Base-by-base conservation (phyloP, 1,140 invertebrate species). In the Pararge aegeria region DNA sequence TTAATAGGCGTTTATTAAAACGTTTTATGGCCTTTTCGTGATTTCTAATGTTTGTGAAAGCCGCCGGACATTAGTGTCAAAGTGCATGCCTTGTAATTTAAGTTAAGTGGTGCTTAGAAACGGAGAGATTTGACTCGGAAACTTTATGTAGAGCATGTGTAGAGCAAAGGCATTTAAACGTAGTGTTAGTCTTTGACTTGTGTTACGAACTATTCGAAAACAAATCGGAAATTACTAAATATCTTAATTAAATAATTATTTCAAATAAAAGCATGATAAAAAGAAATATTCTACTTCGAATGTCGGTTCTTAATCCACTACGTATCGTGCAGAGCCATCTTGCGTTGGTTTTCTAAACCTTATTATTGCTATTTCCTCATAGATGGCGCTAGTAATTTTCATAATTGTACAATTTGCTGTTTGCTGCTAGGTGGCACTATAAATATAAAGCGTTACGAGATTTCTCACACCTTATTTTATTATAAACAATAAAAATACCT, bases 21-120 rank as follows among this genome's bases (percentile, higher is more conserved):
- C 64, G 55, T 70, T 78, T 73, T 73, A 75, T 75, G 67, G 66
- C 65, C 34, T 64, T 55, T 63, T 78, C 72, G 75, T 73, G 73
- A 66, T 73, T 66, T 68, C 51, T 60, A 64, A 65, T 72, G 69
- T 72, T 63, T 71, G 61, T 57, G 69, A 59, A 55, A 64, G 61
- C 55, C 42, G 55, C 37, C 57, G 42, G 48, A 63, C 52, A 68
- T 63, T 63, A 63, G 63, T 62, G 65, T 63, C 66, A 68, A 70
- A 70, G 70, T 70, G 65, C 68, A 70, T 49, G 61, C 48, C 44
- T 64, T 51, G 51, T 64, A 51, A 55, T 64, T 55, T 58, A 24
- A 27, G 52, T 55, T 49, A 42, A 64, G 42, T 56, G 49, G 15
- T 48, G 27, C 30, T 55, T 55, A 48, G n/a, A 49, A 37, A 4